Evolutionary conservation across 2,797 vertebrate genomes (phyloP).

Genomic region (Phrynocephalus forsythii): DNA sequence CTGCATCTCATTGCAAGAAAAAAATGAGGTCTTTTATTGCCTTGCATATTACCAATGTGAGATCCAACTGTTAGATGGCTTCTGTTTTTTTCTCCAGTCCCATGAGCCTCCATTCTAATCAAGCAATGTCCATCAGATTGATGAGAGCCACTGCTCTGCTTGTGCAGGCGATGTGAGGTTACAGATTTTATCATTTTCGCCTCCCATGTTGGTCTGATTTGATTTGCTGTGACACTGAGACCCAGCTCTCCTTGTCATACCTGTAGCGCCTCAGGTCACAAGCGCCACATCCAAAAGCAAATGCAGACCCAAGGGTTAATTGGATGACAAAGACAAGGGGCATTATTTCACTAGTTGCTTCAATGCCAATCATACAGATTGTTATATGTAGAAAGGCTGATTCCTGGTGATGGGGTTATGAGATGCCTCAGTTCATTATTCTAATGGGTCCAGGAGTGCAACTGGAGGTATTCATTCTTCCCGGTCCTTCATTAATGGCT

Average conservation of each 20-base stretch:
- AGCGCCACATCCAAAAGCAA: slow-evolving; percentile 41
- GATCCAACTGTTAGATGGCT: slow-evolving; percentile 15
- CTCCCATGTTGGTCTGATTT: slow-evolving; percentile 21
- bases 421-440: too few relatives aligned
- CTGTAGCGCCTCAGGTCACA: slow-evolving; percentile 31
- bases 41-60: not conserved
- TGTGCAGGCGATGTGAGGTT: slow-evolving; percentile 16
- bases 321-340: slow-evolving; percentile 41
- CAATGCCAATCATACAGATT: too few relatives aligned
- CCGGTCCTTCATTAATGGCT: too few relatives aligned
- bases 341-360: not conserved
- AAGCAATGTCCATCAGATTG: slow-evolving; percentile 31
- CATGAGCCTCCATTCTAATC: slow-evolving; percentile 26
- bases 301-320: slow-evolving; percentile 38
- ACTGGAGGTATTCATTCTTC: not conserved
- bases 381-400: too few relatives aligned
- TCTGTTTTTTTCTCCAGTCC: not conserved
- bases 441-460: too few relatives aligned
- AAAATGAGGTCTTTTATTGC: slow-evolving; percentile 26
- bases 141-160: slow-evolving; percentile 7
- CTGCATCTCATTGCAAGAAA: not conserved
- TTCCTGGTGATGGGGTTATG: too few relatives aligned
- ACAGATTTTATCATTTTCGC: slow-evolving; percentile 27
- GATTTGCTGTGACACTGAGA: slow-evolving; percentile 34
- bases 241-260: slow-evolving; percentile 30